These are phyloP conservation scores for Alcis repandata DNA, from an alignment of 2,888 invertebrate species.

Conservation along the genomic window DNA sequence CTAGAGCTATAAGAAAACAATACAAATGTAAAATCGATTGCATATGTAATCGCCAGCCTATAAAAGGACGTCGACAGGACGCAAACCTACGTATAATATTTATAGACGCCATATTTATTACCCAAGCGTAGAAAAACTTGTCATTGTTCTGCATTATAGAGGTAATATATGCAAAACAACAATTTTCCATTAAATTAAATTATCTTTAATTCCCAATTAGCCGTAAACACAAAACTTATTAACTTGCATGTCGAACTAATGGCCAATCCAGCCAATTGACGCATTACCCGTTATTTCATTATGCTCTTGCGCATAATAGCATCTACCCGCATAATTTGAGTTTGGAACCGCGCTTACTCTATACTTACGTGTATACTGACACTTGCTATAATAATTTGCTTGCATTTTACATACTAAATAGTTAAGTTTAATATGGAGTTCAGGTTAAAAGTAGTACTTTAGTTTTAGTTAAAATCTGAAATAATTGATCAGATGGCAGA, in stretches of 20 bases:
- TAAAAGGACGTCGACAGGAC: too few relatives aligned
- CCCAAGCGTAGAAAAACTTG: too few relatives aligned
- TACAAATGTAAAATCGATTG: too few relatives aligned
- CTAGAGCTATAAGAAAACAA: too few relatives aligned
- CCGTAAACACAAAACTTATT: slow-evolving; percentile 17
- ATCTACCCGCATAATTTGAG: slow-evolving; percentile 21
- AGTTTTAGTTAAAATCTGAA: too few relatives aligned
- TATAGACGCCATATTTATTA: too few relatives aligned
- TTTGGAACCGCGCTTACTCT: slow-evolving; percentile 18
- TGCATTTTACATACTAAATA: background rate
- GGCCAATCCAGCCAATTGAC: slow-evolving; percentile 26
- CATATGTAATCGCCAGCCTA: too few relatives aligned
- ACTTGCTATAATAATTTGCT: slow-evolving; percentile 13
- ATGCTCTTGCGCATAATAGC: slow-evolving; percentile 23
- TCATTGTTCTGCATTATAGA: slow-evolving; percentile 2
- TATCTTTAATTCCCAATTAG: slow-evolving; percentile 15
- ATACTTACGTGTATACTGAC: slow-evolving; percentile 15
- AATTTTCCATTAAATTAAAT: slow-evolving; percentile 19
- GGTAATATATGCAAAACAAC: slow-evolving; percentile 8
- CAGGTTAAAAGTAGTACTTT: too few relatives aligned
- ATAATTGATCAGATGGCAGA: too few relatives aligned
- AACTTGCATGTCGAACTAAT: slow-evolving; percentile 21
- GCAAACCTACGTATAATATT: too few relatives aligned
- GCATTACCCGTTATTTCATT: slow-evolving; percentile 27
- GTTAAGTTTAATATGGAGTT: background rate